Evolutionary conservation across 2,797 vertebrate genomes (phyloP).

Genomic region (Pyrocephalus nanus): DNA sequence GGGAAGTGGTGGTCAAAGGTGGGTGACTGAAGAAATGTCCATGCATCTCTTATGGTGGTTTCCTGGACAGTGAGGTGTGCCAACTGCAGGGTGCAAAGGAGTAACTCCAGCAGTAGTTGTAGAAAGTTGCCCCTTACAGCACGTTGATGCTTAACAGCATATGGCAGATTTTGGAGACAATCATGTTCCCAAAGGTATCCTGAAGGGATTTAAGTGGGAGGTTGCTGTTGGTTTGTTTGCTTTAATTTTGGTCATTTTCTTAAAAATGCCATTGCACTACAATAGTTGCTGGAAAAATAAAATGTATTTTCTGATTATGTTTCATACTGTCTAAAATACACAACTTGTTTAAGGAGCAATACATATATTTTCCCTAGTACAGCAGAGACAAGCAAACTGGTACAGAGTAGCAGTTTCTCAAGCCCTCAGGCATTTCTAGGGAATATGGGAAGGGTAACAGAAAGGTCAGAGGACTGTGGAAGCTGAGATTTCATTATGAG

Average conservation of each 20-base stretch:
- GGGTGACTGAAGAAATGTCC: neutral
- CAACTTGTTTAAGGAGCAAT: neutral
- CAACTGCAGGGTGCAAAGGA: neutral
- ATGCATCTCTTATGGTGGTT: neutral
- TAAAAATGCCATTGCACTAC: neutral
- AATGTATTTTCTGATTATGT: neutral
- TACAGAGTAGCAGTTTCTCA: neutral
- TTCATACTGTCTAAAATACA: neutral
- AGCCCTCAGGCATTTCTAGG: neutral
- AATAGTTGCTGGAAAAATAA: neutral
- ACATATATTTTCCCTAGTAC: neutral
- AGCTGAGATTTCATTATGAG: neutral
- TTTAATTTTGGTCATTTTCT: neutral
- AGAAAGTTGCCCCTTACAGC: neutral
- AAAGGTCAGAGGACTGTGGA: neutral
- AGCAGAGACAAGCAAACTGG: neutral
- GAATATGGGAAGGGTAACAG: neutral
- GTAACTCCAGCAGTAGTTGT: neutral
- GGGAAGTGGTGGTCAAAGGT: too few relatives aligned
- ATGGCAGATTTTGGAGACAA: accelerated
- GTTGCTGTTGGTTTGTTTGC: neutral
- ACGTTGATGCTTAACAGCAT: neutral
- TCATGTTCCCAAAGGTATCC: neutral
- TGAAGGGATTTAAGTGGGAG: neutral
- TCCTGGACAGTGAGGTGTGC: neutral